These are phyloP conservation scores for Drymonia ruficornis DNA, from an alignment of 2,888 invertebrate species.

Conservation along the genomic window DNA sequence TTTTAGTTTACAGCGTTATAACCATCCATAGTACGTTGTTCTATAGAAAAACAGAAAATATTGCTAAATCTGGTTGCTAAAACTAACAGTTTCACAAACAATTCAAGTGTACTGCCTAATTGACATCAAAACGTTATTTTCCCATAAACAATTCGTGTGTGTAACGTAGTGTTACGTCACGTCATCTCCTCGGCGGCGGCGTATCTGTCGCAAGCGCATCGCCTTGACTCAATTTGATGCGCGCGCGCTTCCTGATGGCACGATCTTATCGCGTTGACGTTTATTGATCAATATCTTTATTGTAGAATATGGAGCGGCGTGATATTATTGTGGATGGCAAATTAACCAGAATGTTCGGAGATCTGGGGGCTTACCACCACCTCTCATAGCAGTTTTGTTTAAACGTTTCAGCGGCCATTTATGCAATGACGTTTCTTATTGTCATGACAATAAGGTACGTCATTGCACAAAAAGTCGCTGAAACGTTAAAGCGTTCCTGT, in stretches of 20 bases:
- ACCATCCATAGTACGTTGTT: not conserved
- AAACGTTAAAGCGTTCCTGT: no score
- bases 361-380: no score
- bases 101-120: slow-evolving; percentile 2
- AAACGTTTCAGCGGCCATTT: no score
- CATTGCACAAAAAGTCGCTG: no score
- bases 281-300: slow-evolving; percentile 31
- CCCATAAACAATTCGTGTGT: slow-evolving; percentile 2
- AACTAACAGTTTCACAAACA: slow-evolving; percentile 1
- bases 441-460: no score
- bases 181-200: not conserved
- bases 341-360: not conserved
- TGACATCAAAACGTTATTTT: not conserved
- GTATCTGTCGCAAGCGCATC: slow-evolving; percentile 8
- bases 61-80: not conserved
- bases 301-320: not conserved
- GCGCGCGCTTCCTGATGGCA: slow-evolving; percentile 36
- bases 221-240: slow-evolving; percentile 40
- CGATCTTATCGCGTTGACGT: slow-evolving; percentile 25
- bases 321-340: not conserved
- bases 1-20: no score
- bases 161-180: not conserved
- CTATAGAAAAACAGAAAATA: not conserved
- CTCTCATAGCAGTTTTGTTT: no score
- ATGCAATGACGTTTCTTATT: no score